phyloP scores from a whole-genome alignment of 2,797 vertebrate genomes.

The Argya squamiceps region DNA sequence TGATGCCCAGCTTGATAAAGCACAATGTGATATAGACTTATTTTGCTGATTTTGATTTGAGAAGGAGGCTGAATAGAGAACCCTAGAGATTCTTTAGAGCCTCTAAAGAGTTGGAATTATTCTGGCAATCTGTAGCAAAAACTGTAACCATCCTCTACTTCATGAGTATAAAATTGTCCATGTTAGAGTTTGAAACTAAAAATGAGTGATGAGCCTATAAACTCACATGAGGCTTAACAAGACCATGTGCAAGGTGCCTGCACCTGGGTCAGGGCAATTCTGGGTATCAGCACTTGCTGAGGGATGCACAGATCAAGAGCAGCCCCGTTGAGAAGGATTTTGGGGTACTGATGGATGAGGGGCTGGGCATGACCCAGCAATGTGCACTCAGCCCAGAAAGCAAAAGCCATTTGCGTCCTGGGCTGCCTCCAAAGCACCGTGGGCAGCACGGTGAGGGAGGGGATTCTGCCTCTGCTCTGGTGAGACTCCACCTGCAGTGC shows the following conservation, averaged over 20 bases:
- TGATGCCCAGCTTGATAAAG: not conserved
- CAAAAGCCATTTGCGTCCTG: not conserved
- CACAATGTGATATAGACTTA: not conserved
- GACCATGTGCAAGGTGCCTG: not conserved
- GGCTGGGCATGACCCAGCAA: not conserved
- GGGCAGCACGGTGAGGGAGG: not conserved
- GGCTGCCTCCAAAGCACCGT: not conserved
- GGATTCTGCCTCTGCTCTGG: not conserved
- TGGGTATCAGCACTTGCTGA: fast-evolving
- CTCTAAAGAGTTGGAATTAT: too few relatives aligned
- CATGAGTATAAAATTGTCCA: not conserved
- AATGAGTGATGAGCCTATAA: not conserved
- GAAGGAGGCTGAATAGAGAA: not conserved
- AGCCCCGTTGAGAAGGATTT: not conserved
- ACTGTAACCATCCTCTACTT: not conserved
- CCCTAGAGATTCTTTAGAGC: not conserved
- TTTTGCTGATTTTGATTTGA: not conserved
- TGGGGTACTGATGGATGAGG: not conserved
- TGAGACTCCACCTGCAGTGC: not conserved
- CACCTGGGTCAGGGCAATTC: fast-evolving
- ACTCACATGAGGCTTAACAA: not conserved
- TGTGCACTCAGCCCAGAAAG: not conserved
- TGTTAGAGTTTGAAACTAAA: not conserved
- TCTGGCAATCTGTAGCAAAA: not conserved
- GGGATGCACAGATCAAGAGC: not conserved